Percentiles rank a stretch among this genome's conserved stretches.
These are phyloP conservation scores for Holcopasites calliopsidis DNA, from an alignment of 1,140 invertebrate genomes.

Conservation along the genomic window DNA sequence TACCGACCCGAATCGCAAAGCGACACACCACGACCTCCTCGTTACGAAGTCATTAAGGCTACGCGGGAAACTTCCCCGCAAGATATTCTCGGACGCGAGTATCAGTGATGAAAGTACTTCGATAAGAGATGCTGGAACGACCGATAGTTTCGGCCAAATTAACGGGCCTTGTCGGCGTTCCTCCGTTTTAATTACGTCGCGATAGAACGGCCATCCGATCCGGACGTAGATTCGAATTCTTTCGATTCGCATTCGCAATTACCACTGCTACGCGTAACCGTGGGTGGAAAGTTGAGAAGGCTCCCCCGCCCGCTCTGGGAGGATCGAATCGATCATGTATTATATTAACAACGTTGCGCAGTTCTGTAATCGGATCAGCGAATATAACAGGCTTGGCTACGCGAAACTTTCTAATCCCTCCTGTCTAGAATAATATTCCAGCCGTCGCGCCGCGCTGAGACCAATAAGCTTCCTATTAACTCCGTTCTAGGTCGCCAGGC, in stretches of 20 bases:
- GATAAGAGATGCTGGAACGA: neutral
- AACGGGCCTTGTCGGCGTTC: conserved; percentile 10
- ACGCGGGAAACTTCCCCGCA: neutral
- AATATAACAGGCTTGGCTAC: conserved; percentile 13
- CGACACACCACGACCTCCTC: conserved; percentile 15
- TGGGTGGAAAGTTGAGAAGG: neutral
- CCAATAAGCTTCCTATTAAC: neutral
- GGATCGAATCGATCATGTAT: conserved; percentile 19
- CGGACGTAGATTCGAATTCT: neutral
- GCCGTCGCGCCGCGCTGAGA: neutral
- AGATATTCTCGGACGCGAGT: neutral
- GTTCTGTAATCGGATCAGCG: conserved; percentile 21
- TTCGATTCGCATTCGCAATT: neutral
- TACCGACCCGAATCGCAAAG: conserved; percentile 48
- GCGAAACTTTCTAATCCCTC: conserved; percentile 25
- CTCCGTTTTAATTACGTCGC: conserved; percentile 9
- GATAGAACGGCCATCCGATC: neutral
- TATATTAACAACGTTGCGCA: conserved; percentile 24
- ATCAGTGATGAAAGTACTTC: conserved; percentile 18
- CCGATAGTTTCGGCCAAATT: conserved; percentile 20
- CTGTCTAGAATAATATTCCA: too few species aligned
- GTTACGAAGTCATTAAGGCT: conserved; percentile 42
- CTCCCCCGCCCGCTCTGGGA: neutral
- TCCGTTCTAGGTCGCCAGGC: neutral
- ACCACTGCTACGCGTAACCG: neutral